Conservation (phyloP, 2,797 vertebrate species). For the Parauchenoglanis ngamensis region DNA sequence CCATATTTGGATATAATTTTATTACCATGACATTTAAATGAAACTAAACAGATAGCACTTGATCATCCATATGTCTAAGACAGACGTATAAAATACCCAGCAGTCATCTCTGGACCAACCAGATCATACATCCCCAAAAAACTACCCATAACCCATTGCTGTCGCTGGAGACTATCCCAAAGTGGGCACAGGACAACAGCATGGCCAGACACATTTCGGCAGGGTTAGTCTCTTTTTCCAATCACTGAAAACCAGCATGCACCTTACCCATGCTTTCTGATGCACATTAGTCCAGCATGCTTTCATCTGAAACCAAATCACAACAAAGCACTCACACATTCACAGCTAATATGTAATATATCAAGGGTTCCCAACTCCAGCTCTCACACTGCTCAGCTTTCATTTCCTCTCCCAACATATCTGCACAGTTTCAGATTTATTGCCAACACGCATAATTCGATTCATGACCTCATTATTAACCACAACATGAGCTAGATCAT, state of each 20-base stretch:
- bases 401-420: background rate
- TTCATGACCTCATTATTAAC: conserved; percentile 1
- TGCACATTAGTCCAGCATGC: conserved; percentile 70
- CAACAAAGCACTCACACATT: conserved; percentile 52
- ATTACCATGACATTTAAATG: background rate
- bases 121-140: background rate
- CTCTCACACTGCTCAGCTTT: background rate
- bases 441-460: background rate
- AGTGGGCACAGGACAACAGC: conserved; percentile 38
- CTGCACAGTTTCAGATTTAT: background rate
- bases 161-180: background rate
- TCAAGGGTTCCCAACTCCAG: conserved; percentile 18
- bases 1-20: background rate
- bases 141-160: conserved; percentile 26
- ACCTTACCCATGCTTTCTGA: conserved; percentile 68
- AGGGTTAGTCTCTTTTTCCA: conserved; percentile 48
- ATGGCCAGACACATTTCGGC: conserved; percentile 48
- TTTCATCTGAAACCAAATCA: conserved; percentile 44
- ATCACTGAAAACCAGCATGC: conserved; percentile 62
- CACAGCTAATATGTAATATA: conserved; percentile 46
- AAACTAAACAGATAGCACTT: background rate
- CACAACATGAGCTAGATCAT: background rate
- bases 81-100: background rate
- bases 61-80: background rate
- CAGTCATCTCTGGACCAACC: conserved; percentile 14